Base-by-base conservation (phyloP, 2,888 invertebrate genomes). In the Caenorhabditis becei region DNA sequence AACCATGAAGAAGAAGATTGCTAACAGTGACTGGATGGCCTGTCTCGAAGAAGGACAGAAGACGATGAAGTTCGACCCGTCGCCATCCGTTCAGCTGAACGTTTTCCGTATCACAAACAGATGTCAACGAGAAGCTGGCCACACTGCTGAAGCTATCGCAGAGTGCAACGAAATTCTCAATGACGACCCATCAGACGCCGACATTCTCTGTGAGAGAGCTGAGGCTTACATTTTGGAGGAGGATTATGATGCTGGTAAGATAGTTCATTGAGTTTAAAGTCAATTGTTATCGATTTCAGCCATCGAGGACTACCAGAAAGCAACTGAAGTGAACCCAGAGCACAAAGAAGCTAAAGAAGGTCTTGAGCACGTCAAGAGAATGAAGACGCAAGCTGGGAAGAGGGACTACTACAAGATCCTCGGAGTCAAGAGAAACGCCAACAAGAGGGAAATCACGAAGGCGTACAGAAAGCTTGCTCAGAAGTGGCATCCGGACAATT, bases 401-500 rank as follows among this genome's bases (percentile, higher is more conserved):
- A 93, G 97, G 85, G 98, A 99, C 92, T 99, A 99, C 92, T 99
- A 99, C 92, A 97, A 98, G 92, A 97, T 97, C 88, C 93, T 97
- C 69, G 95, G 95, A 16, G 97, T 99, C 0, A 95, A 95, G 91
- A 94, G 96, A 92, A 93, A 88, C 65, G 98, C 99, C 1, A 94
- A 93, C 61, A 99, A 99, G 92, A 95, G 95, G 90, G 96, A 98
- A 92, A 96, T 99, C 53, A 93, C 94, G 16, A 98, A 97, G 93
- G 98, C 97, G 20, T 99, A 99, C 92, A 94, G 98, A 85, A 96
- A 96, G 93, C 94, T 96, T 65, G 99, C 99, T 16, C 96, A 96
- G 92, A 95, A 97, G 92, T 99, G 98, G 97, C 99, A 99, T 93
- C 99, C 99, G 0, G 99, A 99, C 92, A 96, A 95, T 92, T 97